Percentiles rank a stretch among this genome's conserved stretches.
phyloP scores from a whole-genome alignment of 2,888 invertebrate species.

The Dasysyrphus tricinctus region DNA sequence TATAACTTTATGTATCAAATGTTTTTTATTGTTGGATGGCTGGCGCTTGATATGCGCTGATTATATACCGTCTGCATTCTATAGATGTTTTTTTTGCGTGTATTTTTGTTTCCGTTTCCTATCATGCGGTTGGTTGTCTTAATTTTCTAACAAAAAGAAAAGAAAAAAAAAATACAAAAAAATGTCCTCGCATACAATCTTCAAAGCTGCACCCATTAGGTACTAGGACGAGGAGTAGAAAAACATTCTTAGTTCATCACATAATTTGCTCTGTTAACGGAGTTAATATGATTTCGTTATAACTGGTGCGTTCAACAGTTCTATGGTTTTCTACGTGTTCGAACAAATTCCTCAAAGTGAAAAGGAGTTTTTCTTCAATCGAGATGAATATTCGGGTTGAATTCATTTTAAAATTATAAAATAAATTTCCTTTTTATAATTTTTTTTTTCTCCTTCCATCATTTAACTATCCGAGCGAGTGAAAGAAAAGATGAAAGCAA shows the following conservation, averaged over 20 bases:
- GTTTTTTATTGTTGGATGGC: too few relatives aligned
- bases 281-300: slow-evolving; percentile 62
- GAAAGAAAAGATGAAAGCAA: slow-evolving; percentile 55
- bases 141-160: slow-evolving; percentile 4
- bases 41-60: too few relatives aligned
- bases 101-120: slow-evolving; percentile 30
- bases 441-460: slow-evolving; percentile 32
- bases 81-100: slow-evolving; percentile 57
- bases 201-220: slow-evolving; percentile 52
- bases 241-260: slow-evolving; percentile 60
- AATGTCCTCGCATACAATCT: slow-evolving; percentile 49
- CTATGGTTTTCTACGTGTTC: slow-evolving; percentile 31
- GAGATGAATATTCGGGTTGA: slow-evolving; percentile 65
- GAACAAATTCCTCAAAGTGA: slow-evolving; percentile 43
- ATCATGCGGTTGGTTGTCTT: slow-evolving; percentile 49
- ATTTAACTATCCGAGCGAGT: slow-evolving; percentile 56
- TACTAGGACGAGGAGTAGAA: not conserved
- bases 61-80: too few relatives aligned
- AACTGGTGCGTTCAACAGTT: slow-evolving; percentile 51
- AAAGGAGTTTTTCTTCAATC: slow-evolving; percentile 20
- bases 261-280: slow-evolving; percentile 60
- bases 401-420: slow-evolving; percentile 59
- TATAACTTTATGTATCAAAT: too few relatives aligned
- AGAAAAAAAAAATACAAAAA: too few relatives aligned
- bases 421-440: slow-evolving; percentile 4